Evolutionary conservation across 2,888 invertebrate species (phyloP).

Genomic region (Netelia inedita): DNA sequence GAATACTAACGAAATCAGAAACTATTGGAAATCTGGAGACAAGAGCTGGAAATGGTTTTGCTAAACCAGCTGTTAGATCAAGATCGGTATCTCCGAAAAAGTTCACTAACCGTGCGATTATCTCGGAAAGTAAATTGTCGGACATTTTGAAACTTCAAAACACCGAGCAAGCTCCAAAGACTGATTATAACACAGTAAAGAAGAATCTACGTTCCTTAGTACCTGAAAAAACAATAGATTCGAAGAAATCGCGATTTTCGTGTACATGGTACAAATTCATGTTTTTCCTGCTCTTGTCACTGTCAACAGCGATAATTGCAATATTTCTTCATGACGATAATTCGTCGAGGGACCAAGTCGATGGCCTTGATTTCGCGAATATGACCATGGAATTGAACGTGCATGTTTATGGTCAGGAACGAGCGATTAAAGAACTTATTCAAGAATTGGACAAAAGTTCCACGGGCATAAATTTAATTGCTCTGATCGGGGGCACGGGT

Average conservation of each 20-base stretch:
- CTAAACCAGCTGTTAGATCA: constrained; percentile 47
- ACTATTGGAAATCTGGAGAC: constrained; percentile 38
- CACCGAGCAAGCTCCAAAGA: neutral
- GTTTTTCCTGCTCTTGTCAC: constrained; percentile 66
- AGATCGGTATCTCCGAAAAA: constrained; percentile 60
- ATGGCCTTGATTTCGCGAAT: constrained; percentile 72
- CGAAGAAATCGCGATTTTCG: constrained; percentile 18
- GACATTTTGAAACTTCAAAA: constrained; percentile 4
- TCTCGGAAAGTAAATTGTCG: neutral
- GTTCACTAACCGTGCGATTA: constrained; percentile 12
- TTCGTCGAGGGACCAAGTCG: constrained; percentile 62
- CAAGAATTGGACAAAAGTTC: constrained; percentile 66
- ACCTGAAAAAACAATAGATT: constrained; percentile 35
- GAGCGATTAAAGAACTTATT: constrained; percentile 72
- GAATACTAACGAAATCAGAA: constrained; percentile 52
- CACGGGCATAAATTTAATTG: constrained; percentile 73
- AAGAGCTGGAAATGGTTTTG: neutral
- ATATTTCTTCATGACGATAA: constrained; percentile 59
- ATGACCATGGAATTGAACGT: constrained; percentile 72
- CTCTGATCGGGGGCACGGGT: constrained; percentile 80
- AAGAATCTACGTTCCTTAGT: constrained; percentile 72
- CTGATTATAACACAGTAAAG: constrained; percentile 65
- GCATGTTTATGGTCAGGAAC: constrained; percentile 78
- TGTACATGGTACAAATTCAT: constrained; percentile 53
- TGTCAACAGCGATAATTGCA: constrained; percentile 58